Base-by-base conservation (phyloP, 2,113 vertebrate genomes). In the Zosterops pallidus region DNA sequence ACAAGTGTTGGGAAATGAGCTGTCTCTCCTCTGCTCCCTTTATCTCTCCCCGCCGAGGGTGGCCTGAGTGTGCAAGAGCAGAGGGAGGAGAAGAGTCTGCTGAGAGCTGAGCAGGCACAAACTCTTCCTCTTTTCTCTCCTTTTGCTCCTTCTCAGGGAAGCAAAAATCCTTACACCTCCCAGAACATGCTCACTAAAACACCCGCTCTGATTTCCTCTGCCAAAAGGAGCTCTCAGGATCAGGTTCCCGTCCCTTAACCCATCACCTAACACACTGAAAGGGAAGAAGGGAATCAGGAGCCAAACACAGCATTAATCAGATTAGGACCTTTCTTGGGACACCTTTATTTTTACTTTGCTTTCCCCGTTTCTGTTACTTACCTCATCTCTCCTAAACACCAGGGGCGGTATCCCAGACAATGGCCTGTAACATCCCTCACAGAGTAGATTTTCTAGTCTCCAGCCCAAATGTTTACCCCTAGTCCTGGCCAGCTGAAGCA, bases 281-380 rank as follows among this genome's bases (percentile, higher is more conserved):
- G 70, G 28, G 53, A 91, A 88, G 53, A 50, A 50, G 67, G 59
- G 33, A 55, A 59, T 49, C 49, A 57, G 78, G 59, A 95, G 77
- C 74, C 89, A 95, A 95, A 47, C 65, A 87, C 49, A 95, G 72
- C 50, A 63, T 91, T 68, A 84, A 91, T 96, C 77, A 76, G 60
- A 92, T 86, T 79, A 79, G 63, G 41, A 83, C 71, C 63, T 94
- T 82, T 80, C 81, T 80, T 79, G 79, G 63, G 84, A 85, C 63
- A 95, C 64, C 42, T 57, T 93, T 46, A 65, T 57, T 95, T 90
- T 91, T 29, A 33, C 64, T 91, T 82, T 2, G 6, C 17, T 79
- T 91, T 94, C 78, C 67, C 16, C 0, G 17, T 68, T 94, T 92
- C 74, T 70, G 75, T 95, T 94, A 68, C 62, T 95, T 92, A 87